A percentile compares a stretch with the other conserved stretches of the same genome.
These are phyloP conservation scores for Troides helena DNA, from an alignment of 2,888 invertebrate genomes.

Conservation along the genomic window DNA sequence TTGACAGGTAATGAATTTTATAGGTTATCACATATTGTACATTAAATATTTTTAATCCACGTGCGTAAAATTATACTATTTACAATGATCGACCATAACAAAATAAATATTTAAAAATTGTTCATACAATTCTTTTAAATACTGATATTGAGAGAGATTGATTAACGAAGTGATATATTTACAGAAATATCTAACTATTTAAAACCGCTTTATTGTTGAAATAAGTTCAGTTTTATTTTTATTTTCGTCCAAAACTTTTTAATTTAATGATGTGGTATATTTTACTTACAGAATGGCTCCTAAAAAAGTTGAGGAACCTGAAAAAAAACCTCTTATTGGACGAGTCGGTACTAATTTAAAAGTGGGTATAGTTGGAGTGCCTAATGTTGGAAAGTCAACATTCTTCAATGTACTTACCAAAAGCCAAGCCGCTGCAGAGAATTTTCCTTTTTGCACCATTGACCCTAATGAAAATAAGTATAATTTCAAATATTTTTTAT, in stretches of 20 bases:
- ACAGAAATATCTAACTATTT: too few species aligned
- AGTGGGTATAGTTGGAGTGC: conserved; percentile 97
- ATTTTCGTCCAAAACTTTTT: too few species aligned
- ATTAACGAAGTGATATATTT: too few species aligned
- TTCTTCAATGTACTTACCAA: conserved; percentile 99
- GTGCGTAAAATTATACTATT: conserved; percentile 6
- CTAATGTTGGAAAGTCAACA: conserved; percentile 99
- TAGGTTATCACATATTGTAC: conserved; percentile 22
- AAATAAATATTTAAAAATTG: not conserved
- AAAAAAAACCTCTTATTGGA: conserved; percentile 94
- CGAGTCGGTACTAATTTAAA: conserved; percentile 97
- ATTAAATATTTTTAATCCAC: conserved; percentile 10
- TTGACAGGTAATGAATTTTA: conserved; percentile 15
- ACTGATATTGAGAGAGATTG: too few species aligned
- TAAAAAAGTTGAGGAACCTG: conserved; percentile 94
- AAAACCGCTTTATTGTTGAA: too few species aligned
- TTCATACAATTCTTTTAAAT: not conserved
- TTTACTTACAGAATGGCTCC: conserved; percentile 84
- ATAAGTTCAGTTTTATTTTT: too few species aligned
- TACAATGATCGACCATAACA: not conserved
- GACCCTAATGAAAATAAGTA: conserved; percentile 99
- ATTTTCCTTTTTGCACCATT: conserved; percentile 99
- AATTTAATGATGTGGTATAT: not conserved
- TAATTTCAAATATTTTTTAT: conserved; percentile 39
- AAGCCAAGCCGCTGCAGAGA: conserved; percentile 98